These are phyloP conservation scores for Heloderma charlesbogerti DNA, from an alignment of 2,113 vertebrate species.

Conservation along the genomic window DNA sequence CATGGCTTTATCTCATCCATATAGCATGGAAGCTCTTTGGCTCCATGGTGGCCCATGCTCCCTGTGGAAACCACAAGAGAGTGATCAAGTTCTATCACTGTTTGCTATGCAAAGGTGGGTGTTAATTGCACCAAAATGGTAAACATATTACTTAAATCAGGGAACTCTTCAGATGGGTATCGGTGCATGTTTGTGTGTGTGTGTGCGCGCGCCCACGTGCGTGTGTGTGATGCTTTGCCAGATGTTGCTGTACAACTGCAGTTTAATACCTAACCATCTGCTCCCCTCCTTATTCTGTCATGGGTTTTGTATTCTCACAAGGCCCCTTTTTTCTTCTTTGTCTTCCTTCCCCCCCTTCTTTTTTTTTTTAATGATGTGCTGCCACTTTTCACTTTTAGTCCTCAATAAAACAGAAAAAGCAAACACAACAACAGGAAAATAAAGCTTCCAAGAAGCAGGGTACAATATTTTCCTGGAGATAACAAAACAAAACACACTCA, in stretches of 20 bases:
- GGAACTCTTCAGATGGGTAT: slow-evolving; percentile 71
- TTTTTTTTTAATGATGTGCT: slow-evolving; percentile 57
- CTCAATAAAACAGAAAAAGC: slow-evolving; percentile 43
- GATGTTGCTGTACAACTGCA: slow-evolving; percentile 75
- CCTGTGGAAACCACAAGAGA: slow-evolving; percentile 24
- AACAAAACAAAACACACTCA: slow-evolving; percentile 29
- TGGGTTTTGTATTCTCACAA: slow-evolving; percentile 67
- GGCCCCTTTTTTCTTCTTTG: background rate
- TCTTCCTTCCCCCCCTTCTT: background rate
- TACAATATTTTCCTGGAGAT: slow-evolving; percentile 1
- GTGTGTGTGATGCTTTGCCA: slow-evolving; percentile 60
- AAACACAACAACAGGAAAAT: background rate
- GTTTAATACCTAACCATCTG: slow-evolving; percentile 77
- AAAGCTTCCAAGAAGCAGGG: slow-evolving; percentile 31
- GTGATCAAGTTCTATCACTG: slow-evolving; percentile 54
- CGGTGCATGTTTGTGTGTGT: slow-evolving; percentile 45
- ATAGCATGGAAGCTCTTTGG: slow-evolving; percentile 50
- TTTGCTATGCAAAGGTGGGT: slow-evolving; percentile 75
- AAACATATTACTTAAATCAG: slow-evolving; percentile 80
- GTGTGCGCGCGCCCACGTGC: slow-evolving; percentile 27
- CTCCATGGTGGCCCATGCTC: slow-evolving; percentile 18
- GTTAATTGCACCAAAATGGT: slow-evolving; percentile 78
- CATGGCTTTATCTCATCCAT: slow-evolving; percentile 58
- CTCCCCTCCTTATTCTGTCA: slow-evolving; percentile 70
- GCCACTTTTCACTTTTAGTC: slow-evolving; percentile 69